Evolutionary conservation across 2,888 invertebrate genomes (phyloP).

Genomic region (Pardosa pseudoannulata): DNA sequence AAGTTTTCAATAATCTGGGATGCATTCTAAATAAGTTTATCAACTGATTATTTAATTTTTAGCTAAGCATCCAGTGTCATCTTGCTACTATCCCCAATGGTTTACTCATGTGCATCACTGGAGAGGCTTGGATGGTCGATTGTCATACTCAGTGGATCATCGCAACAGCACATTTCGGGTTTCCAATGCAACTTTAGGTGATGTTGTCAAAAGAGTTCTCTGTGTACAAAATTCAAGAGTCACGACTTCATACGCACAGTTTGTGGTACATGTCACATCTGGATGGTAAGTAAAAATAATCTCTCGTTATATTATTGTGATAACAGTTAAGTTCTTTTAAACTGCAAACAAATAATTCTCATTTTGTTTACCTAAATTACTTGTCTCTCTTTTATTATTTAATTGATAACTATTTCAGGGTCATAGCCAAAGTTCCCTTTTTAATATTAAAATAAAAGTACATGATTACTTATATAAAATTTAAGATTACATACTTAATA

Average conservation of each 20-base stretch:
- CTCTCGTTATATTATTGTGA: too few relatives aligned
- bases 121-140: constrained; percentile 72
- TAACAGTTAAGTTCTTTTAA: too few relatives aligned
- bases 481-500: too few relatives aligned
- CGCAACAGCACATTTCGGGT: constrained; percentile 70
- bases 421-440: too few relatives aligned
- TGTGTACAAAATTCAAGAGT: constrained; percentile 62
- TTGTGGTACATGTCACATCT: constrained; percentile 73
- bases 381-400: too few relatives aligned
- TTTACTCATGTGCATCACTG: constrained; percentile 68
- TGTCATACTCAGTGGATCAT: constrained; percentile 71
- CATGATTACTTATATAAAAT: too few relatives aligned
- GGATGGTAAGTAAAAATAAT: constrained; percentile 74
- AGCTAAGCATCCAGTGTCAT: constrained; percentile 69
- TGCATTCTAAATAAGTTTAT: too few relatives aligned
- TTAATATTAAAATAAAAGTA: too few relatives aligned
- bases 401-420: too few relatives aligned
- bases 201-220: constrained; percentile 63
- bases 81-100: constrained; percentile 73
- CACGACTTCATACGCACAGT: constrained; percentile 43
- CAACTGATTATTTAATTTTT: background rate
- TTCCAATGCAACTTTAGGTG: constrained; percentile 60
- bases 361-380: too few relatives aligned
- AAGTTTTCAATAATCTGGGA: too few relatives aligned
- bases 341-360: too few relatives aligned